Conservation (phyloP, 2,888 invertebrate species). For the Apamea crenata region DNA sequence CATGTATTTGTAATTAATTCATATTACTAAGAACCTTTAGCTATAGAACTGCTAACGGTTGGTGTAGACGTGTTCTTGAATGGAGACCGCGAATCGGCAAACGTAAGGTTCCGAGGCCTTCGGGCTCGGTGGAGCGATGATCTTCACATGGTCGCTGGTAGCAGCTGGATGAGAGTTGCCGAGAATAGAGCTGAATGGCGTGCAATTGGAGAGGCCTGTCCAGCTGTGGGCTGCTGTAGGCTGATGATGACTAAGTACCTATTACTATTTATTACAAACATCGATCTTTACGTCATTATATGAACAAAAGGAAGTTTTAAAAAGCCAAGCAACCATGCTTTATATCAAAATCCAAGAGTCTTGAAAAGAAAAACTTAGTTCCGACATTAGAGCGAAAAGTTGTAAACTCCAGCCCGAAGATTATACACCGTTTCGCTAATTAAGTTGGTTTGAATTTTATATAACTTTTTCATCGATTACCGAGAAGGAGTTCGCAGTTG, state of each 20-base stretch:
- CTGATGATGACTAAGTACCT: not conserved
- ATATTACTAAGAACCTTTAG: not conserved
- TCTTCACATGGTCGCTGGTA: not conserved
- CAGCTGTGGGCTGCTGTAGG: not conserved
- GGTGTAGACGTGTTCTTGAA: not conserved
- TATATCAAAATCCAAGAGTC: conserved; percentile 20
- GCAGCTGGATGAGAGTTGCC: not conserved
- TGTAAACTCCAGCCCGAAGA: conserved; percentile 39
- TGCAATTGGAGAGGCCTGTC: not conserved
- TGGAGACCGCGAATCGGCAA: not conserved
- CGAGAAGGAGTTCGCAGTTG: not conserved
- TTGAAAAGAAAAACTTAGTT: conserved; percentile 21
- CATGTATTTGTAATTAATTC: not conserved
- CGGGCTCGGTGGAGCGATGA: not conserved
- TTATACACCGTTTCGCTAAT: conserved; percentile 43
- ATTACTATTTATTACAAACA: not conserved
- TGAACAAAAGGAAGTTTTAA: not conserved
- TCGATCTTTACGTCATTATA: not conserved
- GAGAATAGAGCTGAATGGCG: not conserved
- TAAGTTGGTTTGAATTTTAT: conserved; percentile 42
- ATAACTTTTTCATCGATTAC: conserved; percentile 37
- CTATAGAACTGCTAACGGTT: not conserved
- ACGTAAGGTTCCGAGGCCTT: not conserved
- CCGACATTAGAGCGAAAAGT: conserved; percentile 35
- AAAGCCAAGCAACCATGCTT: not conserved